Evolutionary conservation across 1,140 invertebrate species (phyloP).

Genomic region (Brevipalpus yothersi): DNA sequence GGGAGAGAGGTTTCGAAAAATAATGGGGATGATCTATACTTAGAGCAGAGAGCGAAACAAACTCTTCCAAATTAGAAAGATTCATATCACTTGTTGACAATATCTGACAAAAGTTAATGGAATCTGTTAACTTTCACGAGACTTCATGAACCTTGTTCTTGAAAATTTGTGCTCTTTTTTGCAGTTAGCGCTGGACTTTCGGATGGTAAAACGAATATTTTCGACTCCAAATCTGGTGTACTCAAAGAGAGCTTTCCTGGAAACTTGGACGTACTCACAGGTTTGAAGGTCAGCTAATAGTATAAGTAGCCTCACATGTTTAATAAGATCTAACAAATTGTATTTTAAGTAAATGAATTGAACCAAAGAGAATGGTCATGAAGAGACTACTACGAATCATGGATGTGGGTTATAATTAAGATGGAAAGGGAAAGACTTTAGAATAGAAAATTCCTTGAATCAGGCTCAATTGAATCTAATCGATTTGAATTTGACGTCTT

Average conservation of each 20-base stretch:
- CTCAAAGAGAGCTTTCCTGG: constrained; percentile 21
- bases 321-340: no score
- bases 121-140: neutral
- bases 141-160: neutral
- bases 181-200: neutral
- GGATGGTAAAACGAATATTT: constrained; percentile 18
- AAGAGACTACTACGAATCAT: no score
- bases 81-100: constrained; percentile 22
- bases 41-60: no score
- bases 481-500: neutral
- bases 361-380: no score
- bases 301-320: neutral
- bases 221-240: constrained; percentile 26
- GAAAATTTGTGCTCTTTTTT: neutral
- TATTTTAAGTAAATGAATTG: no score
- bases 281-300: constrained; percentile 15
- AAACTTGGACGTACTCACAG: constrained; percentile 21
- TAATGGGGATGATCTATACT: no score
- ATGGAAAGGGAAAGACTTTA: no score
- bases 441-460: no score
- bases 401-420: no score
- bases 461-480: neutral
- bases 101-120: constrained; percentile 16
- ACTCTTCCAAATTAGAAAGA: no score
- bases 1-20: no score